Evolutionary conservation across 1,140 invertebrate species (phyloP), one percentile per base, ranked within the genome.

Genomic region (Muscidifurax raptorellus): DNA sequence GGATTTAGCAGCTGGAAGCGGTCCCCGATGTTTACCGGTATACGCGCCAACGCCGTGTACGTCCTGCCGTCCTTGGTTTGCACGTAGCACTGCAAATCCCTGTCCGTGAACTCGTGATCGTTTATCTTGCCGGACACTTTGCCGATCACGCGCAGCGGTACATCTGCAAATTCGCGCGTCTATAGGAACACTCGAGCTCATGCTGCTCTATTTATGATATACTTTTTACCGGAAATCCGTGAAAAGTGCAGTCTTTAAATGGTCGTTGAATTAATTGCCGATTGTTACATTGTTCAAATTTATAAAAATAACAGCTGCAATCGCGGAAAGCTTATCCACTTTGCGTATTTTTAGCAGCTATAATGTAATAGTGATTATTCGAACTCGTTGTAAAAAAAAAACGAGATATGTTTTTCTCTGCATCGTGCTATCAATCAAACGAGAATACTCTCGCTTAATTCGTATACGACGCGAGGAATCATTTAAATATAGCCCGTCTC

Each of bases 71-170:
- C 98, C 18, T 95, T 94, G 5, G 97, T 97, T 4, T 98, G 96
- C 0, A 99, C 96, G 90, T 99, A 99, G 0, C 97, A 96, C 92
- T 99, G 98, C 76, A 99, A 93, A 90, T 98, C 96, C n/a, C 96
- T 94, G 52, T 97, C 95, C 15, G 95, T 94, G 3, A 98, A 93
- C 25, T 94, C 91, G 32, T 96, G 91, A 27, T 95, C 95, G 90
- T 99, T 99, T 0, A 99, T 90, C 77, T 90, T 94, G 13, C 98
- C 97, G 79, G 94, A 95, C 2, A 99, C 93, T 92, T 96, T 96
- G 2, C 98, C 98, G 84, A 96, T 97, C 0, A 99, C 95, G 89
- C 98, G 94, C 74, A 98, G 94, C 0, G 98, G 97, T 3, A 95
- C 93, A 88, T 96, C 96, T 97, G 89, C 22, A 91, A 91, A 86